A percentile compares a stretch with the other conserved stretches of the same genome.
Conservation (phyloP, 2,797 vertebrate genomes). For the Muscicapa striata region DNA sequence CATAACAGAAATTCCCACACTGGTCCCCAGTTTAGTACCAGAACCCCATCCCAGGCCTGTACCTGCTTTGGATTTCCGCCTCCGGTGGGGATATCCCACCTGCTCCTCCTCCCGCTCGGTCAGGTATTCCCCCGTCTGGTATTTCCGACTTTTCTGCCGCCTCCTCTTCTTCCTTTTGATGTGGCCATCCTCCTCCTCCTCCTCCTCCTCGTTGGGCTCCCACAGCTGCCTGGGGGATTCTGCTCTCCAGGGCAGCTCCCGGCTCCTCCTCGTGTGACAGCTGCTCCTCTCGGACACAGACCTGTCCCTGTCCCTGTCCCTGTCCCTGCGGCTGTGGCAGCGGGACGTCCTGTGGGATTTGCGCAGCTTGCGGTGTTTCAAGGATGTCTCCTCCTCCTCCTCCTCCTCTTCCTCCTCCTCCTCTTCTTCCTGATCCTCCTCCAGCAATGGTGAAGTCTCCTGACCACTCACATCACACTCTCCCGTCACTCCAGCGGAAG, state of each 20-base stretch:
- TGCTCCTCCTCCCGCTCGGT: constrained; percentile 89
- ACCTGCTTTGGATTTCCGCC: constrained; percentile 79
- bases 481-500: constrained; percentile 62
- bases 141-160: constrained; percentile 91
- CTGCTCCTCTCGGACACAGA: constrained; percentile 77
- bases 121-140: constrained; percentile 94
- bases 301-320: constrained; percentile 88
- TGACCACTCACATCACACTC: constrained; percentile 74
- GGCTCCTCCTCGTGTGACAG: constrained; percentile 80
- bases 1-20: accelerated
- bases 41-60: neutral
- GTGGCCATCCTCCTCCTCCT: constrained; percentile 74
- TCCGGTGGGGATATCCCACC: constrained; percentile 70
- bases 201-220: constrained; percentile 75
- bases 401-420: constrained; percentile 73
- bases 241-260: constrained; percentile 74
- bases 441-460: constrained; percentile 69
- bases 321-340: constrained; percentile 76
- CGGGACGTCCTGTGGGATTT: constrained; percentile 82
- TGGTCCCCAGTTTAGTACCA: neutral
- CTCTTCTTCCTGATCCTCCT: constrained; percentile 80
- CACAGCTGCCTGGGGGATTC: constrained; percentile 75
- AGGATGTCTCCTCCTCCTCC: constrained; percentile 74
- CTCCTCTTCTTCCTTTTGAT: constrained; percentile 87
- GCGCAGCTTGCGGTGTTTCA: constrained; percentile 81